Conservation (phyloP, 2,797 vertebrate species). For the Sebastes cheni region DNA sequence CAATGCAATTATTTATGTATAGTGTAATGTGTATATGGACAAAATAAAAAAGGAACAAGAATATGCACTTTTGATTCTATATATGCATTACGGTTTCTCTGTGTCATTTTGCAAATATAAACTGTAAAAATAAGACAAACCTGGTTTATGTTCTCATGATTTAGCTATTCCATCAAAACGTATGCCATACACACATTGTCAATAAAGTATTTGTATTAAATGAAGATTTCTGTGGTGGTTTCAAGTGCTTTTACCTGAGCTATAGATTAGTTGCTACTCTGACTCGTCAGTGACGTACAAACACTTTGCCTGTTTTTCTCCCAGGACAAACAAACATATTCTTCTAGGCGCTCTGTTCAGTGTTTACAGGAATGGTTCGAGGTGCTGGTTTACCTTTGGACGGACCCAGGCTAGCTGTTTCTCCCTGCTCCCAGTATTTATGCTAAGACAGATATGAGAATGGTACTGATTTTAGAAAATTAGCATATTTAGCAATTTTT, state of each 20-base stretch:
- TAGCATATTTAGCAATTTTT: neutral
- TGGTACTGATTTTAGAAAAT: neutral
- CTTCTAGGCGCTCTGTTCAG: neutral
- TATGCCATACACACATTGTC: slow-evolving; percentile 90
- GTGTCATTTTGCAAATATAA: slow-evolving; percentile 87
- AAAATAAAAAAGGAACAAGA: slow-evolving; percentile 85
- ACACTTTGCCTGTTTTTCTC: neutral
- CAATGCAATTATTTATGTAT: slow-evolving; percentile 99
- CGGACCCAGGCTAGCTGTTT: neutral
- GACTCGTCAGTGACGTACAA: neutral
- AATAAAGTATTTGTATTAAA: slow-evolving; percentile 98
- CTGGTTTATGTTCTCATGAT: slow-evolving; percentile 85
- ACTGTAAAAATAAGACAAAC: slow-evolving; percentile 86
- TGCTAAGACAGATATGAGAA: neutral
- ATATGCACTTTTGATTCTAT: slow-evolving; percentile 98
- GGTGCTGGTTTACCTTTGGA: neutral
- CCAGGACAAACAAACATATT: neutral
- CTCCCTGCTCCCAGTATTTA: neutral
- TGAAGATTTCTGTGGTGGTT: slow-evolving; percentile 27
- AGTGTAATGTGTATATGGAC: slow-evolving; percentile 98
- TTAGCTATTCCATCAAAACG: slow-evolving; percentile 87
- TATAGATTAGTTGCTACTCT: neutral
- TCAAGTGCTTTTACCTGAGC: slow-evolving; percentile 18
- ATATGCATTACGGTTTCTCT: slow-evolving; percentile 85
- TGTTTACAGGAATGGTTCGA: neutral